Conservation (phyloP, 2,888 invertebrate species). For the Drosophila tanythrix region DNA sequence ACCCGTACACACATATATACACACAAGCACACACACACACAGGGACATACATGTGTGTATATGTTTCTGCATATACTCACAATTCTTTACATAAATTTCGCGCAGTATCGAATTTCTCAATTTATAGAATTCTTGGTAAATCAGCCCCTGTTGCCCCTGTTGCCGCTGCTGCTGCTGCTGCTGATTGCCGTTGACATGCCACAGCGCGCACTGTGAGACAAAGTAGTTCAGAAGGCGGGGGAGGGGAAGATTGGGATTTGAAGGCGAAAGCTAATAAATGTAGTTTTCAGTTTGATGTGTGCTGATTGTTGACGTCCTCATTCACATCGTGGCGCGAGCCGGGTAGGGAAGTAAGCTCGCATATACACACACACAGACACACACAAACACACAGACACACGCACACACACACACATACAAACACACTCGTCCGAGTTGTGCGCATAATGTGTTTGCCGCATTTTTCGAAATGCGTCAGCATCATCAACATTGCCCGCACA, state of each 20-base stretch:
- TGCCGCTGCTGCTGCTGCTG: slow-evolving; percentile 14
- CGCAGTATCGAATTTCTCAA: slow-evolving; percentile 68
- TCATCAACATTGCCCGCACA: slow-evolving; percentile 28
- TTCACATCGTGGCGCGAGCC: neutral
- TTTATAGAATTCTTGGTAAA: slow-evolving; percentile 65
- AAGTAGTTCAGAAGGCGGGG: neutral
- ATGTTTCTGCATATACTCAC: slow-evolving; percentile 23
- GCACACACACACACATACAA: neutral
- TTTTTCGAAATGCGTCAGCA: slow-evolving; percentile 58
- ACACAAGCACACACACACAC: neutral
- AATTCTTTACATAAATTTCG: slow-evolving; percentile 57
- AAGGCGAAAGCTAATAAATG: slow-evolving; percentile 72
- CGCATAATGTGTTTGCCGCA: slow-evolving; percentile 25
- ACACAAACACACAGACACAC: neutral
- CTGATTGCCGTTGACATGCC: slow-evolving; percentile 62
- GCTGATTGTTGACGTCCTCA: slow-evolving; percentile 50
- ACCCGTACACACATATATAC: slow-evolving; percentile 5
- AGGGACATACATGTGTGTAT: neutral
- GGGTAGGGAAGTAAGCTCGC: neutral
- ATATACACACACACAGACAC: neutral
- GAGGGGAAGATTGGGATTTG: neutral
- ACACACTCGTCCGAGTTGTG: slow-evolving; percentile 13
- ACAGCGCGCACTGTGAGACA: slow-evolving; percentile 16
- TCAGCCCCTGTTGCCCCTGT: slow-evolving; percentile 8
- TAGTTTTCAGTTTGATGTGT: slow-evolving; percentile 61